Evolutionary conservation across 2,797 vertebrate species (phyloP).

Genomic region (Macropodus opercularis): DNA sequence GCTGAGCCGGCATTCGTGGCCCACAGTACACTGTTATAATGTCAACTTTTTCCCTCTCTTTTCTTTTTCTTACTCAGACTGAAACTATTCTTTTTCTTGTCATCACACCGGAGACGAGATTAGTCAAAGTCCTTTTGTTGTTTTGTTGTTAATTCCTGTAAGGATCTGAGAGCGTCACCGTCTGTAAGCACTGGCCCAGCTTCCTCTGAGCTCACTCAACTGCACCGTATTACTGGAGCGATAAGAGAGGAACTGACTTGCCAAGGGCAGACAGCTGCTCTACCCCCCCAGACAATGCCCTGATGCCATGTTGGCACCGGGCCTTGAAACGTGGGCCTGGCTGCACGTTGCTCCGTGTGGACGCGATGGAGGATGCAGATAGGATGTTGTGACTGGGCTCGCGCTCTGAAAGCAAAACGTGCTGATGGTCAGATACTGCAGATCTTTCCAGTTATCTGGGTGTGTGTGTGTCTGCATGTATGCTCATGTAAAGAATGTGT

Average conservation of each 20-base stretch:
- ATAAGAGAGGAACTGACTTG: too few species aligned
- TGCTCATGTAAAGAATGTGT: constrained; percentile 17
- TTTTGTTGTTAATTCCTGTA: constrained; percentile 57
- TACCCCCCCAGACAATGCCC: constrained; percentile 18
- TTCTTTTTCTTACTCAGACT: constrained; percentile 5
- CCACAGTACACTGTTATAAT: neutral
- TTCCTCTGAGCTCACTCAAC: constrained; percentile 56
- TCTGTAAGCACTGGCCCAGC: constrained; percentile 34
- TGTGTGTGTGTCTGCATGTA: constrained; percentile 30
- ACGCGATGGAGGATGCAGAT: constrained; percentile 68
- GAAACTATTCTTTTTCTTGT: constrained; percentile 35
- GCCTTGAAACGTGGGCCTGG: constrained; percentile 27
- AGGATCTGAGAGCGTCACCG: constrained; percentile 50
- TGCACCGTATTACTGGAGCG: constrained; percentile 25
- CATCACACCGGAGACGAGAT: constrained; percentile 33
- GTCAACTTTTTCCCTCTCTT: neutral
- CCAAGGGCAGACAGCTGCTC: constrained; percentile 35
- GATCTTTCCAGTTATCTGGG: too few species aligned
- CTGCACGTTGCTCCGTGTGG: constrained; percentile 53
- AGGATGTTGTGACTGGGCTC: constrained; percentile 69
- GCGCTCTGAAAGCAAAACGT: constrained; percentile 27
- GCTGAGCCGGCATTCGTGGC: constrained; percentile 12
- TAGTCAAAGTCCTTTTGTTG: constrained; percentile 44
- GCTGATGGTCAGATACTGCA: constrained; percentile 37
- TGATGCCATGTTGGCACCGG: constrained; percentile 26